Evolutionary conservation across 2,113 vertebrate genomes (phyloP), one percentile per base, ranked within the genome.

Genomic region (Ctenodactylus gundi): DNA sequence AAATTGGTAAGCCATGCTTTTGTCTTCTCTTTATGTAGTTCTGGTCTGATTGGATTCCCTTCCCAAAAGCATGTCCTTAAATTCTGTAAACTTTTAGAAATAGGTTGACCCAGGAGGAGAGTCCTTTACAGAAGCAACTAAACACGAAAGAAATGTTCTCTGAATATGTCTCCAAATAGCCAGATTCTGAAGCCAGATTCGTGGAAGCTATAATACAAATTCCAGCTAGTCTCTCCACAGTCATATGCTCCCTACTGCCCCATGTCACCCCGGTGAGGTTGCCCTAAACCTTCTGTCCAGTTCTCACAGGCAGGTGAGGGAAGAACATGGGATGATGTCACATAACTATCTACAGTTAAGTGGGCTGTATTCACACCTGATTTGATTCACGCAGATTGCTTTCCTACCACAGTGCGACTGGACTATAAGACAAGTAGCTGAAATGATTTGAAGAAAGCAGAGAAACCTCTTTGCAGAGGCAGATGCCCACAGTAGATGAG

Each of bases 61-160:
- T 95, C 53, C 65, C 41, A 90, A 90, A n/a, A 90, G 75, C 20
- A 51, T 23, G 44, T 57, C 60, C 58, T 85, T 93, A 92, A 83
- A 36, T 76, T 25, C 64, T 44, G 31, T 62, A 46, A n/a, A 46
- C 39, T 80, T 90, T 92, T 86, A 91, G 46, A 76, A 87, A 84
- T 60, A 91, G 31, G 36, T 29, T 39, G 27, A 58, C 68, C 51
- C 53, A 86, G 51, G n/a, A 51, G 51, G 84, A 83, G 23, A 76
- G 17, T 34, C 31, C 46, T 93, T 91, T 89, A 51, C 55, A 36
- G 64, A 92, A 91, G 88, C 39, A 94, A 14, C 64, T 93, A 88
- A 90, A 84, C 73, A 87, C 76, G 18, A 88, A 67, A 58, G 53
- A 84, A 58, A 81, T 46, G 14, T 8, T 72, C 27, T 95, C 70